These are phyloP conservation scores for Heliconius nattereri DNA, from an alignment of 1,140 invertebrate genomes.

Conservation along the genomic window DNA sequence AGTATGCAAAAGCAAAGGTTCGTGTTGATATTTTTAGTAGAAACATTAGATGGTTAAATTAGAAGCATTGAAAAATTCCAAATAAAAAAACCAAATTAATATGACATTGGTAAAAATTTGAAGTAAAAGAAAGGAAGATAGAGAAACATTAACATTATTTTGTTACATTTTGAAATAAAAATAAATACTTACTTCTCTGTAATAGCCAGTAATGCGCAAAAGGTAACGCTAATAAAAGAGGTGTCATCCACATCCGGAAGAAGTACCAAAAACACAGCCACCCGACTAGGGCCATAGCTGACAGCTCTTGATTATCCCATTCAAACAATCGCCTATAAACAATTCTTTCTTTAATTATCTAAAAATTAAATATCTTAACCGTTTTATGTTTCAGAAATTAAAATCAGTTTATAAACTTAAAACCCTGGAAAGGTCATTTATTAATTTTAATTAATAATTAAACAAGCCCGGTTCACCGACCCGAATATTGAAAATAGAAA, in stretches of 20 bases:
- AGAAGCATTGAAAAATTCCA: too few species aligned
- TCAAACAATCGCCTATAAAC: slow-evolving; percentile 60
- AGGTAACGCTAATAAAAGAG: slow-evolving; percentile 55
- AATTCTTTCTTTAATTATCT: not conserved
- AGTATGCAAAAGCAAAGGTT: too few species aligned
- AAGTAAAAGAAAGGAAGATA: too few species aligned
- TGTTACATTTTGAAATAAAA: not conserved
- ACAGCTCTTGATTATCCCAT: slow-evolving; percentile 70
- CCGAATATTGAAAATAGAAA: slow-evolving; percentile 9
- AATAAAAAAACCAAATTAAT: too few species aligned
- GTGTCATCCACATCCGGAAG: slow-evolving; percentile 72
- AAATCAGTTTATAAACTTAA: not conserved
- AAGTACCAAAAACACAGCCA: slow-evolving; percentile 73
- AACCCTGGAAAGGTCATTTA: not conserved
- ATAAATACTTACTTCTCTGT: slow-evolving; percentile 57
- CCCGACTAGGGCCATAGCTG: slow-evolving; percentile 52
- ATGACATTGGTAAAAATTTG: too few species aligned
- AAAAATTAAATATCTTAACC: not conserved
- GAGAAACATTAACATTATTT: too few species aligned
- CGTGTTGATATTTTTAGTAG: too few species aligned
- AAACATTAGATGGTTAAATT: too few species aligned
- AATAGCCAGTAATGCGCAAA: slow-evolving; percentile 64
- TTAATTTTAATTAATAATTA: not conserved
- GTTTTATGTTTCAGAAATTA: not conserved
- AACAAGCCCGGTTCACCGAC: not conserved